Conservation (phyloP, 2,888 invertebrate species). For the Hoplodrina ambigua region DNA sequence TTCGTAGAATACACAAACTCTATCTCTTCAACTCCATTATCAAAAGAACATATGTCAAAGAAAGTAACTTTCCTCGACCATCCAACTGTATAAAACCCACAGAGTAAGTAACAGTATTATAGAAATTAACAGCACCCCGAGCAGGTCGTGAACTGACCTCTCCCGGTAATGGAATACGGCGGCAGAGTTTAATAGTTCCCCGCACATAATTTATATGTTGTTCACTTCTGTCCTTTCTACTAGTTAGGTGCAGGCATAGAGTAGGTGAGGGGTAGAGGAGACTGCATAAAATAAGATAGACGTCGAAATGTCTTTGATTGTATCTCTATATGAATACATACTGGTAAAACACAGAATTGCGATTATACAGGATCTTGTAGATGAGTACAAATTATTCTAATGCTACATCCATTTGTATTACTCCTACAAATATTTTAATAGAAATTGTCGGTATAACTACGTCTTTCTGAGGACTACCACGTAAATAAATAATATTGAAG, state of each 20-base stretch:
- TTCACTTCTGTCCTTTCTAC: slow-evolving; percentile 46
- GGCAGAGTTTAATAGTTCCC: slow-evolving; percentile 62
- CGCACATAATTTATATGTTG: slow-evolving; percentile 57
- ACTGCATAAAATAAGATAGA: not conserved
- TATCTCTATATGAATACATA: too few species aligned
- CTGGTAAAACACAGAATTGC: too few species aligned
- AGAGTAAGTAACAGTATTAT: slow-evolving; percentile 17
- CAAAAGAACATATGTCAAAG: not conserved
- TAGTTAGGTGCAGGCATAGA: slow-evolving; percentile 47
- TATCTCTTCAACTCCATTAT: not conserved
- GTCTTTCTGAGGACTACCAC: too few species aligned
- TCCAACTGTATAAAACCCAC: not conserved
- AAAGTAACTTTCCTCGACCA: not conserved
- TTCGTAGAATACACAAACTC: not conserved
- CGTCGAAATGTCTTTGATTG: too few species aligned
- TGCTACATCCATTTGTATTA: too few species aligned
- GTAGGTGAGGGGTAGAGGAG: not conserved
- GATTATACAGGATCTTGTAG: too few species aligned
- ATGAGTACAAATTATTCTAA: too few species aligned
- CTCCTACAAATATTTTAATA: too few species aligned
- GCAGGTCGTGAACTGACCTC: slow-evolving; percentile 47
- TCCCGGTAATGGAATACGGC: slow-evolving; percentile 55
- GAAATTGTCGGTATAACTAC: too few species aligned
- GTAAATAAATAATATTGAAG: too few species aligned
- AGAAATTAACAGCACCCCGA: slow-evolving; percentile 12